These are phyloP conservation scores for Neopipo cinnamomea DNA, from an alignment of 2,113 vertebrate species.

Conservation along the genomic window DNA sequence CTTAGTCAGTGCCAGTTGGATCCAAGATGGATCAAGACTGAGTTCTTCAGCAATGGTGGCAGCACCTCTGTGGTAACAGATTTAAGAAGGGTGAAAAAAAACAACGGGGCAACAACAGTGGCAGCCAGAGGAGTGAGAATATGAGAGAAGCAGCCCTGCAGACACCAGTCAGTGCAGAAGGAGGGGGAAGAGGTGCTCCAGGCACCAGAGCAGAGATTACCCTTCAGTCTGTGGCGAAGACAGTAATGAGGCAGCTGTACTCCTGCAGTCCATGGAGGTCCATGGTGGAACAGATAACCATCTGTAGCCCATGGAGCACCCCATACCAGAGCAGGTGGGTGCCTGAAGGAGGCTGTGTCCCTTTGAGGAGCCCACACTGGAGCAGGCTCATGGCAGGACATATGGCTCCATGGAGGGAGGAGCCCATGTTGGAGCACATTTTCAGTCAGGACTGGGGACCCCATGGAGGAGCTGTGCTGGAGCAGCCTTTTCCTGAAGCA, in stretches of 20 bases:
- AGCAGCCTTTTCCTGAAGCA: neutral
- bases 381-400: neutral
- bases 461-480: fast-evolving
- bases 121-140: neutral
- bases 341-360: neutral
- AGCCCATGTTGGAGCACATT: neutral
- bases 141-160: neutral
- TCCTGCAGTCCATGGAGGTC: neutral
- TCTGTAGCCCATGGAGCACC: neutral
- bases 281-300: neutral
- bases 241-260: neutral
- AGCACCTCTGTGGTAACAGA: neutral
- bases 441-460: neutral
- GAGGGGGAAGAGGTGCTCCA: neutral
- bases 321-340: neutral
- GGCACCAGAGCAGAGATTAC: fast-evolving
- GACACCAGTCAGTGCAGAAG: neutral
- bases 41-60: neutral
- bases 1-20: neutral
- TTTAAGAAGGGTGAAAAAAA: neutral
- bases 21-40: neutral
- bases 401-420: neutral
- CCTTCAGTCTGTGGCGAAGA: neutral
- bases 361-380: neutral
- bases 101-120: neutral